phyloP scores from a whole-genome alignment of 2,888 invertebrate genomes.

The Athripsodes cinereus region DNA sequence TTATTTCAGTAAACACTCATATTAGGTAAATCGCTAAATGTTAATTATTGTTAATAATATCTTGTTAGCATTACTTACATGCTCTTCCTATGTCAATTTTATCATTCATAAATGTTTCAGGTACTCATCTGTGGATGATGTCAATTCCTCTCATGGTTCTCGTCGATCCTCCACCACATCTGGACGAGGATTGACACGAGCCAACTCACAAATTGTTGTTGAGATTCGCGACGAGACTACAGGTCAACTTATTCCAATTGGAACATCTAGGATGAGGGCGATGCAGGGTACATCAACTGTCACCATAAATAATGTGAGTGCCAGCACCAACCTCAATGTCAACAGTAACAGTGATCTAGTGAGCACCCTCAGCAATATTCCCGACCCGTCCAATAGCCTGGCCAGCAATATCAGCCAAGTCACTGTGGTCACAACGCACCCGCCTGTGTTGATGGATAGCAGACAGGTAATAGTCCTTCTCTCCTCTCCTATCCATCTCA shows the following conservation, averaged over 20 bases:
- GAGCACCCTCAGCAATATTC: constrained; percentile 30
- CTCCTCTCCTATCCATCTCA: background rate
- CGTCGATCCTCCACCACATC: background rate
- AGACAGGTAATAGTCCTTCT: constrained; percentile 7
- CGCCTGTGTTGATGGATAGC: constrained; percentile 63
- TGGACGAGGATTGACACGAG: constrained; percentile 7
- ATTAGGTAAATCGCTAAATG: no score
- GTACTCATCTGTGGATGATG: constrained; percentile 18
- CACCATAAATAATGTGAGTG: constrained; percentile 33
- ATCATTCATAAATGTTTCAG: no score
- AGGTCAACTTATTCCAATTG: constrained; percentile 25
- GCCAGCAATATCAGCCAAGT: constrained; percentile 67
- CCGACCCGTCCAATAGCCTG: constrained; percentile 62
- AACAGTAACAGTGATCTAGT: background rate
- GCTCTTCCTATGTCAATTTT: no score
- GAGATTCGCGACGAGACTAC: constrained; percentile 27
- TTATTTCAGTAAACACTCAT: no score
- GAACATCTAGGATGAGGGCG: background rate
- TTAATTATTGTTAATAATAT: no score
- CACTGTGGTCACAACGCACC: constrained; percentile 80
- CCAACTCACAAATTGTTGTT: constrained; percentile 25
- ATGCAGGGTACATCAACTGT: constrained; percentile 21
- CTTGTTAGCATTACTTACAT: no score
- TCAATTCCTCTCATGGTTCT: constrained; percentile 2
- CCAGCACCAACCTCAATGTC: constrained; percentile 37